A percentile compares a stretch with the other conserved stretches of the same genome.
phyloP scores from a whole-genome alignment of 2,113 vertebrate species.

The Paracanthobrama guichenoti region DNA sequence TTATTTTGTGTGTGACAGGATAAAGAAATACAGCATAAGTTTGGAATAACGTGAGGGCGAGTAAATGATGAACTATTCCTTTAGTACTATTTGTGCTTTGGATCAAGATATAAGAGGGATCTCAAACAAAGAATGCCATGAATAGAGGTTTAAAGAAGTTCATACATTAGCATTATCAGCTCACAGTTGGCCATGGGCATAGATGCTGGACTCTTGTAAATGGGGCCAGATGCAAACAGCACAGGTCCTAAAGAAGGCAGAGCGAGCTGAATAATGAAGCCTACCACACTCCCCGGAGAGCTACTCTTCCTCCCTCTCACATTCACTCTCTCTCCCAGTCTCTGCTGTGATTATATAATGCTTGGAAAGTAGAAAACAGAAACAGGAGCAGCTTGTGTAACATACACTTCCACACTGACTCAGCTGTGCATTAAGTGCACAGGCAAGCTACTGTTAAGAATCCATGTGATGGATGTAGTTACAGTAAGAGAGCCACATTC shows the following conservation, averaged over 20 bases:
- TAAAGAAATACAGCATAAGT: background rate
- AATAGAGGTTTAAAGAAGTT: slow-evolving; percentile 5
- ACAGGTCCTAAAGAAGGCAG: slow-evolving; percentile 42
- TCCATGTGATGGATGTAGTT: slow-evolving; percentile 37
- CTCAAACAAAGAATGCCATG: background rate
- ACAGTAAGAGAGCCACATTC: slow-evolving; percentile 7
- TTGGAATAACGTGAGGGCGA: background rate
- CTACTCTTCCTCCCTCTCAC: slow-evolving; percentile 31
- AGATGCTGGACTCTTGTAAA: slow-evolving; percentile 16
- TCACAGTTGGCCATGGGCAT: background rate
- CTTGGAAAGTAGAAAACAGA: slow-evolving; percentile 48
- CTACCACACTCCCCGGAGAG: slow-evolving; percentile 39
- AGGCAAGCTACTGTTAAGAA: slow-evolving; percentile 34
- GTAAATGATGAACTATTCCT: background rate
- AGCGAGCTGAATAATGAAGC: slow-evolving; percentile 52
- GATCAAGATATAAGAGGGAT: background rate
- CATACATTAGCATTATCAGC: background rate
- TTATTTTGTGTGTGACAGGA: background rate
- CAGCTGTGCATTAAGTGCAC: slow-evolving; percentile 34
- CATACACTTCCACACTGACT: slow-evolving; percentile 38
- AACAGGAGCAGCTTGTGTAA: slow-evolving; percentile 55
- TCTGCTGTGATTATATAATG: slow-evolving; percentile 57
- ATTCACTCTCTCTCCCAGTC: slow-evolving; percentile 19
- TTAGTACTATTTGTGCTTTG: background rate
- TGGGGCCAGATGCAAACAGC: slow-evolving; percentile 49